A percentile compares a stretch with the other conserved stretches of the same genome.
Evolutionary conservation across 2,797 vertebrate genomes (phyloP).

Genomic region (Glossophaga mutica): DNA sequence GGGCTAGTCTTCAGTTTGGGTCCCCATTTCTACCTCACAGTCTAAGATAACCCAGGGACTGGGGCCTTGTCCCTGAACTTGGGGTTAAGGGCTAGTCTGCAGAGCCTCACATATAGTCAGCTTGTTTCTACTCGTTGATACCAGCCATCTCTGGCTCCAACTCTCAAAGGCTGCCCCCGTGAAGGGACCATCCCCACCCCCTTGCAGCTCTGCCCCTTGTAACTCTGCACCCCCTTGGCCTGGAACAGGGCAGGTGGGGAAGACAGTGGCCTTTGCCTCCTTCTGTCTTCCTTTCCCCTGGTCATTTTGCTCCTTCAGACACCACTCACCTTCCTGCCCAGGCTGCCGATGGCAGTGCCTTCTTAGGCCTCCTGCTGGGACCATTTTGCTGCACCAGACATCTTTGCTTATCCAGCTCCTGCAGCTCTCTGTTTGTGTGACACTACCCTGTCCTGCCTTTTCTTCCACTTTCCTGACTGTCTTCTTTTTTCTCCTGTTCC

Average conservation of each 20-base stretch:
- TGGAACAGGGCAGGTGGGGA: neutral
- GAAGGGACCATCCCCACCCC: neutral
- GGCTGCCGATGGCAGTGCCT: rapidly evolving
- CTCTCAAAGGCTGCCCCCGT: neutral
- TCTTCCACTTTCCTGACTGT: neutral
- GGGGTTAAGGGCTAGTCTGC: neutral
- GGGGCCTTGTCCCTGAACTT: neutral
- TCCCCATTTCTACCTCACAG: neutral
- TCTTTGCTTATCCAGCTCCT: neutral
- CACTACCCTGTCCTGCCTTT: neutral
- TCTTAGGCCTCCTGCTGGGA: rapidly evolving
- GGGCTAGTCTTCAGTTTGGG: neutral
- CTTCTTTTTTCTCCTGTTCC: neutral
- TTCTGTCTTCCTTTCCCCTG: neutral
- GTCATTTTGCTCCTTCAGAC: neutral
- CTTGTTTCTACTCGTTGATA: neutral
- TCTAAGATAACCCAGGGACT: neutral
- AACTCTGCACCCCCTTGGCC: neutral
- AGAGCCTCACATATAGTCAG: rapidly evolving
- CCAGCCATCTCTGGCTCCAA: neutral
- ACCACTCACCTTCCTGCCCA: neutral
- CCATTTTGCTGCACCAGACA: rapidly evolving
- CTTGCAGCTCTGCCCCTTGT: no score
- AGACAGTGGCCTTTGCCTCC: no score
- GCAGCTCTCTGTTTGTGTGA: no score